Evolutionary conservation across 2,113 vertebrate genomes (phyloP), one percentile per base, ranked within the genome.

Genomic region (Mirza zaza): DNA sequence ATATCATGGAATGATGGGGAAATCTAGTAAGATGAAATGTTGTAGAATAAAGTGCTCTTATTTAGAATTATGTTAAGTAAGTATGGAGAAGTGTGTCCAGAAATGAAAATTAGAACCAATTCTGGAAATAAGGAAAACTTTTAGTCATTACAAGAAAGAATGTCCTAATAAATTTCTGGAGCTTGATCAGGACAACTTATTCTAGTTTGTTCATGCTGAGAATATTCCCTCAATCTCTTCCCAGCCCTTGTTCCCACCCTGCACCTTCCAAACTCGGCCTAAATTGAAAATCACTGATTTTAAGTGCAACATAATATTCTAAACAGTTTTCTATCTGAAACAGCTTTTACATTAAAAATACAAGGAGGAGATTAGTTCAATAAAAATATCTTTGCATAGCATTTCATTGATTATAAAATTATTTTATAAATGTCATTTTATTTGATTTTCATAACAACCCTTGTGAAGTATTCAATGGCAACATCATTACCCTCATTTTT

Each of bases 401-500:
- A 86, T 73, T 73, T 92, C 15, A 76, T 67, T 63, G 39, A 76
- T 50, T 76, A 42, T 32, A 80, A 70, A 92, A 6, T 52, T 73
- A 36, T 50, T 93, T 77, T 55, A 76, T 2, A 80, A 88, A 63
- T 17, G 20, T 50, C 29, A 23, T 88, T 93, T 83, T 67, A 91
- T 42, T 87, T 97, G 8, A 87, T 88, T 20, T 89, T 93, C 12
- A 36, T 21, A 59, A 18, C 42, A 87, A 67, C 52, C 29, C 13
- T 70, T 75, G 36, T 90, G 39, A 95, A 70, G 4, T 75, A 80
- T 32, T 77, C 61, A 90, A 42, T 70, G 25, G 11, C 70, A 3
- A 79, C 17, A 48, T 76, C 25, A 14, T 82, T 68, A 52, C 81
- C 32, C 27, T 82, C 34, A 59, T 83, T 97, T 98, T 93, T 67